Conservation (phyloP, 2,113 vertebrate species). For the Strix uralensis region DNA sequence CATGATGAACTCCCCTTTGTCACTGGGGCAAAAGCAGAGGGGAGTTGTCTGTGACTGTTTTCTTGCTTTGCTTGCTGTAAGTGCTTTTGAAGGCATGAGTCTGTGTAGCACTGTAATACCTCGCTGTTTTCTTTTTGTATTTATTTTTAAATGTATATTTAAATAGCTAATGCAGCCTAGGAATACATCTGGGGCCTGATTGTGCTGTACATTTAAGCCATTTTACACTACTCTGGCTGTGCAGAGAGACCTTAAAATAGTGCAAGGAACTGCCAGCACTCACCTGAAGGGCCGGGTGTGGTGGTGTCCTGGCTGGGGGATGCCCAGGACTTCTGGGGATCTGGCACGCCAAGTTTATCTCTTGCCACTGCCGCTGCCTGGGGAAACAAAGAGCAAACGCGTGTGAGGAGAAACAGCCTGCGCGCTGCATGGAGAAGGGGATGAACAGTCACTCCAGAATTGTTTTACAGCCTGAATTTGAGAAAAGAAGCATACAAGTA, state of each 20-base stretch:
- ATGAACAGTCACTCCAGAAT: background rate
- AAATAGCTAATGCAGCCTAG: background rate
- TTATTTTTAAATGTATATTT: background rate
- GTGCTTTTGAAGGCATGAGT: background rate
- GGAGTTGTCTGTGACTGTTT: background rate
- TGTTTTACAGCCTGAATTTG: conserved; percentile 37
- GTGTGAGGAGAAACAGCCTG: background rate
- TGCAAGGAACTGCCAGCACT: background rate
- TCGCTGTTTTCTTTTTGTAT: background rate
- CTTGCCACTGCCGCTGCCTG: background rate
- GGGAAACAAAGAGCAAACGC: background rate
- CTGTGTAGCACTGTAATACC: background rate
- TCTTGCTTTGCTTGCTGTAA: background rate
- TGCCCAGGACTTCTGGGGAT: background rate
- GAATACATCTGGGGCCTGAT: background rate
- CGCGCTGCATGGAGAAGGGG: background rate
- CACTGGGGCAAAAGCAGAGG: background rate
- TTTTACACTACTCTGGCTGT: background rate
- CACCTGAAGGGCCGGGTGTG: background rate
- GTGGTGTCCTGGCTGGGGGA: background rate
- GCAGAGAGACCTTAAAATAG: background rate
- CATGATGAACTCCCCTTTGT: background rate
- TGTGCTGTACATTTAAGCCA: background rate
- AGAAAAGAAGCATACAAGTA: conserved; percentile 7
- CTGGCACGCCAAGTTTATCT: background rate